Percentiles rank a stretch among this genome's conserved stretches.
phyloP scores from a whole-genome alignment of 2,888 invertebrate genomes.

The Smittia sp. region DNA sequence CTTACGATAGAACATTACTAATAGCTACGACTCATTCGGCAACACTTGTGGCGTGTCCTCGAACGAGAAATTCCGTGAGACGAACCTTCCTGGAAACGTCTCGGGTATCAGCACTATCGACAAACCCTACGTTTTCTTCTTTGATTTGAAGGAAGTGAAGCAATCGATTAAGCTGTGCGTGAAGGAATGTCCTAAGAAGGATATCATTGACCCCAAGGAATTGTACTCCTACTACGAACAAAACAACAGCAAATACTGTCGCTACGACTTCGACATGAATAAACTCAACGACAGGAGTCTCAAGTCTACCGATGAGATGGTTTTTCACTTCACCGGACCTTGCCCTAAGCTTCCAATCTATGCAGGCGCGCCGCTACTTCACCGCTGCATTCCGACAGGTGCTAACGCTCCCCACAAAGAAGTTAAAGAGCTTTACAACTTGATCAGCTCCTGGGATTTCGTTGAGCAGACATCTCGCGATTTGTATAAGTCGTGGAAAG shows the following conservation, averaged over 20 bases:
- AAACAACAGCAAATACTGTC: constrained; percentile 75
- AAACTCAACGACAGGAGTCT: constrained; percentile 51
- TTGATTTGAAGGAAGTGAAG: constrained; percentile 73
- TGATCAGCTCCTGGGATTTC: constrained; percentile 84
- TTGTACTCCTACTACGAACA: constrained; percentile 69
- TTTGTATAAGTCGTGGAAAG: constrained; percentile 82
- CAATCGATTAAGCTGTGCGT: constrained; percentile 86
- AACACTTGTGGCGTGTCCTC: constrained; percentile 85
- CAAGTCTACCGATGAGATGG: constrained; percentile 42
- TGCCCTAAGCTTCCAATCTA: constrained; percentile 78
- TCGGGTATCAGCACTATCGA: constrained; percentile 79
- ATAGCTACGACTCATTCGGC: constrained; percentile 80
- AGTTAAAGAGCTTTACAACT: constrained; percentile 70
- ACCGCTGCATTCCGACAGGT: constrained; percentile 81
- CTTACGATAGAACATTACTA: background rate
- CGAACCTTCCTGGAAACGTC: constrained; percentile 56
- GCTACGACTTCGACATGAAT: constrained; percentile 64
- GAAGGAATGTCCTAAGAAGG: constrained; percentile 74
- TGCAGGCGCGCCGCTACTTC: constrained; percentile 74
- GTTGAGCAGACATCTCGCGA: constrained; percentile 86
- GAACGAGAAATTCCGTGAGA: constrained; percentile 71
- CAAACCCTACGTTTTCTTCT: constrained; percentile 78
- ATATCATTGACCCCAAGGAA: constrained; percentile 63
- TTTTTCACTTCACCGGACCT: constrained; percentile 62
- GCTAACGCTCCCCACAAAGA: constrained; percentile 64